Evolutionary conservation across 1,140 invertebrate genomes (phyloP).

Genomic region (Myzus persicae): DNA sequence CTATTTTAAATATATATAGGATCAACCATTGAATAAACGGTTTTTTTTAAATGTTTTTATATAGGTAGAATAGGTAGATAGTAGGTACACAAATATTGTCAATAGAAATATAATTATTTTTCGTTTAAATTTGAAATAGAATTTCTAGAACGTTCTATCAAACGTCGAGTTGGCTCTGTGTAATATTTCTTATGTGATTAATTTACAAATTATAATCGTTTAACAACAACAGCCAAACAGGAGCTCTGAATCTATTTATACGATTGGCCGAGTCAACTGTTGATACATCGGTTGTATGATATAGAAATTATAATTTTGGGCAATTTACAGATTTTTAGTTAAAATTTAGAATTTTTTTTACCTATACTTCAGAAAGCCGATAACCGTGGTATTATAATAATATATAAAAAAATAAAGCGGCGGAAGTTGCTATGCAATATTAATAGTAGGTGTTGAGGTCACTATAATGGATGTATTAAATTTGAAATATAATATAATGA

Average conservation of each 20-base stretch:
- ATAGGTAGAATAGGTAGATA: too few species aligned
- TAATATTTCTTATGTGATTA: not conserved
- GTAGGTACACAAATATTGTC: not conserved
- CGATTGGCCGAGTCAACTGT: not conserved
- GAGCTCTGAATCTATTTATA: conserved; percentile 3
- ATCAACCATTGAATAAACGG: not conserved
- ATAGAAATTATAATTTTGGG: not conserved
- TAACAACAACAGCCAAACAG: not conserved
- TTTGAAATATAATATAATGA: not conserved
- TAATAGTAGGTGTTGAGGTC: not conserved
- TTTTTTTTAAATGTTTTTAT: too few species aligned
- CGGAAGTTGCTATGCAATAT: not conserved
- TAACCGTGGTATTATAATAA: not conserved
- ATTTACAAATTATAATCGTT: not conserved
- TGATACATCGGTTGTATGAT: not conserved
- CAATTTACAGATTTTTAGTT: not conserved
- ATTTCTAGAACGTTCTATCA: conserved; percentile 2
- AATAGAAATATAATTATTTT: not conserved
- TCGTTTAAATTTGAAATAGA: not conserved
- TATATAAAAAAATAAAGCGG: not conserved
- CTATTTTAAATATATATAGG: not conserved
- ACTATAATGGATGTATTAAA: not conserved
- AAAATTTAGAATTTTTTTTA: not conserved
- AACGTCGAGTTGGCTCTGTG: not conserved
- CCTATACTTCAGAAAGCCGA: not conserved